These are phyloP conservation scores for Portunus trituberculatus DNA, from an alignment of 1,140 invertebrate genomes.

Conservation along the genomic window DNA sequence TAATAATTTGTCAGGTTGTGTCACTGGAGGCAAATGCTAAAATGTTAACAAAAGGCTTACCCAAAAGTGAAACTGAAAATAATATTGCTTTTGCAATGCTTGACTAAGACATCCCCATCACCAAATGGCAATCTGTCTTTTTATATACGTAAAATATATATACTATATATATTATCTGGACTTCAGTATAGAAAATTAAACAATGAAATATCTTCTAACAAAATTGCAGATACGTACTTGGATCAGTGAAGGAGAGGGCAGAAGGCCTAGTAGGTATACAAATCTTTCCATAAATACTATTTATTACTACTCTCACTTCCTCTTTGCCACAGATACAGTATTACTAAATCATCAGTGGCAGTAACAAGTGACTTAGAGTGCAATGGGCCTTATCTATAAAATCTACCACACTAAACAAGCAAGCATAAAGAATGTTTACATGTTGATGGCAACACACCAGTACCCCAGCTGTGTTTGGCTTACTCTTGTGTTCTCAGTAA, in stretches of 20 bases:
- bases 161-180: background rate
- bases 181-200: background rate
- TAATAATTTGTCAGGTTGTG: constrained; percentile 6
- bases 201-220: background rate
- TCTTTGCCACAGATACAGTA: background rate
- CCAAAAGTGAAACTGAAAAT: background rate
- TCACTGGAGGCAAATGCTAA: background rate
- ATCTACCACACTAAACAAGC: background rate
- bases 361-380: constrained; percentile 44
- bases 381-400: background rate
- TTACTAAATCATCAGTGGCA: constrained; percentile 7
- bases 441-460: background rate
- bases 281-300: background rate
- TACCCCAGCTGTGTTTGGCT: background rate
- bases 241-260: background rate
- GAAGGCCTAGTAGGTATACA: background rate
- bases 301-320: background rate
- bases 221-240: background rate
- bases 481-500: background rate
- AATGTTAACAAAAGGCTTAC: background rate
- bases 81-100: background rate
- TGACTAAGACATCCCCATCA: background rate
- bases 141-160: background rate
- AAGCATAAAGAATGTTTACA: background rate
- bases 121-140: background rate